Base-by-base conservation (phyloP, 2,113 vertebrate species). In the Hystrix brachyura region DNA sequence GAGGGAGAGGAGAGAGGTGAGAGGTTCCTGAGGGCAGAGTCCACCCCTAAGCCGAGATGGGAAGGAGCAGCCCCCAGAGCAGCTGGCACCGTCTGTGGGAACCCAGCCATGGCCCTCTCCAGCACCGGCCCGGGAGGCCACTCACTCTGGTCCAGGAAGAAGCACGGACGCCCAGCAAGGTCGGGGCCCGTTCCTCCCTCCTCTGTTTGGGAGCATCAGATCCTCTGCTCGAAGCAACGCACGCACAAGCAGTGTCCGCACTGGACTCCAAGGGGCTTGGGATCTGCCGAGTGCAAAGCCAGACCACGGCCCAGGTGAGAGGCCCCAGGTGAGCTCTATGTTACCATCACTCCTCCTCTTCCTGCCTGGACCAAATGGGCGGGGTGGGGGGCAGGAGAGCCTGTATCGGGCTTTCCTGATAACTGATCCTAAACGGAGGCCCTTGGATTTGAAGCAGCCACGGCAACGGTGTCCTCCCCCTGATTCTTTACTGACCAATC, bases 371-470 rank as follows among this genome's bases (percentile, higher is more conserved):
- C 38, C 23, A 85, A 53, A 43, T 46, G 76, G 6, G 46, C 67
- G 60, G 60, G 34, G 19, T 89, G 72, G 25, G 48, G 67, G 25
- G 60, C 80, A 43, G 3, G n/a, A 51, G 72, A 25, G 23, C 85
- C 29, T 57, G n/a, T 23, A 67, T 53, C 15, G 62, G 65, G 69
- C 38, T 71, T 0, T 32, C 64, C 89, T 91, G 17, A 86, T 7
- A 93, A 34, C 15, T 25, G 3, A 78, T 53, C 79, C 55, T 32
- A 78, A 55, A 55, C 67, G 64, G 87, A 60, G 79, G n/a, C 93
- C 48, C 83, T 86, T 78, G 57, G 80, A 97, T 83, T 90, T 43
- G n/a, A 62, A 76, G 86, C 23, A 53, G 74, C 38, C 25, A 34
- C n/a, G 55, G 76, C 51, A 7, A 19, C 76, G 81, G 29, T 12